These are phyloP conservation scores for Onychomys leucogaster DNA, from an alignment of 2,797 vertebrate genomes.

Conservation along the genomic window DNA sequence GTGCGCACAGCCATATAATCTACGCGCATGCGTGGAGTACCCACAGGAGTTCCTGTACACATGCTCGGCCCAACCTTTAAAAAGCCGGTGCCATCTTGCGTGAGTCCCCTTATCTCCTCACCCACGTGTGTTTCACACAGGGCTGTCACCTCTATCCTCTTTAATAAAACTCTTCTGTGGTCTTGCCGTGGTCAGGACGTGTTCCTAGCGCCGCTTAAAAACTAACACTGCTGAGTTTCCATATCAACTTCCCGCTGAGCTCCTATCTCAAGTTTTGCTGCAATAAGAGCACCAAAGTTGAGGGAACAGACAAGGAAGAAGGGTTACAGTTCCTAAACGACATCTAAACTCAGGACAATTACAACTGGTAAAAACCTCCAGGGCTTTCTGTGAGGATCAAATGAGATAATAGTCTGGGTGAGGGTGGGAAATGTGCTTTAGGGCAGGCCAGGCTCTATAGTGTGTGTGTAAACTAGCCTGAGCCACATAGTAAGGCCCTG, in stretches of 20 bases:
- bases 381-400: conserved; percentile 33
- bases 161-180: too few relatives aligned
- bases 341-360: conserved; percentile 14
- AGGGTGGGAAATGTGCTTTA: neutral
- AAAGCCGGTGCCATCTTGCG: too few relatives aligned
- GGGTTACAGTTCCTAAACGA: conserved; percentile 52
- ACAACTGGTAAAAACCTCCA: conserved; percentile 18
- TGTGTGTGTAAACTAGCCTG: neutral
- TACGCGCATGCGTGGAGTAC: too few relatives aligned
- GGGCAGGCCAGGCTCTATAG: neutral
- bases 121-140: too few relatives aligned
- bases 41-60: too few relatives aligned
- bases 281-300: conserved; percentile 22
- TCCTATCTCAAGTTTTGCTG: conserved; percentile 56
- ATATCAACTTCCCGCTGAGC: conserved; percentile 62
- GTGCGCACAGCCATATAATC: too few relatives aligned
- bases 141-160: too few relatives aligned
- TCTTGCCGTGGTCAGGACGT: too few relatives aligned
- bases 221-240: conserved; percentile 75
- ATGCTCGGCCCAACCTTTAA: too few relatives aligned
- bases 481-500: neutral
- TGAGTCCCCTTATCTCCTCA: too few relatives aligned
- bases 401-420: neutral
- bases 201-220: too few relatives aligned
- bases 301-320: conserved; percentile 56